A percentile compares a stretch with the other conserved stretches of the same genome.
These are phyloP conservation scores for Lophotis ruficrista DNA, from an alignment of 2,113 vertebrate genomes.

Conservation along the genomic window DNA sequence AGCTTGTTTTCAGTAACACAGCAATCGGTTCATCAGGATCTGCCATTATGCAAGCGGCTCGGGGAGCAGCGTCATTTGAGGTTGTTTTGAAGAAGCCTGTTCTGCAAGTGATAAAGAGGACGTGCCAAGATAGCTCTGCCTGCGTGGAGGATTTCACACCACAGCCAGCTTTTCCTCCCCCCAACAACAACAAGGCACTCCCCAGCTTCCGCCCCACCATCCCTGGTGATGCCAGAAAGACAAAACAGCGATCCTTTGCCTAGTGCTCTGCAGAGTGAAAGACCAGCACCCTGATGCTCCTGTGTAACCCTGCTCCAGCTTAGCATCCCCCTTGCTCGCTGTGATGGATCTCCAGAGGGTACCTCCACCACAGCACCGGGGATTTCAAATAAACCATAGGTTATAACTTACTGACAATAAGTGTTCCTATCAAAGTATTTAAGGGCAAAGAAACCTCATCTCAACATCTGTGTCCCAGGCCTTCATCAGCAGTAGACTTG, in stretches of 20 bases:
- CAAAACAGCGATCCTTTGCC: not conserved
- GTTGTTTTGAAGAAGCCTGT: conserved; percentile 57
- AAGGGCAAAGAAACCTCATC: not conserved
- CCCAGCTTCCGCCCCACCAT: not conserved
- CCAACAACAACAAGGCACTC: not conserved
- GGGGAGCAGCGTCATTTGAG: not conserved
- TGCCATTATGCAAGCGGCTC: conserved; percentile 56
- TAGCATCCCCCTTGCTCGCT: not conserved
- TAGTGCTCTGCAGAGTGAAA: not conserved
- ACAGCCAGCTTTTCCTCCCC: not conserved
- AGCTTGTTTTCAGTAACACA: conserved; percentile 50
- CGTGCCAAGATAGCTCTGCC: not conserved
- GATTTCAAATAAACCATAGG: not conserved
- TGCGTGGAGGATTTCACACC: not conserved
- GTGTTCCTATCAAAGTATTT: not conserved
- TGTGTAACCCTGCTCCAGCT: not conserved
- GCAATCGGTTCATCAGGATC: conserved; percentile 50
- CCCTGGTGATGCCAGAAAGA: not conserved
- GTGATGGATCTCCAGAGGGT: too few species aligned
- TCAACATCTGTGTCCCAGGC: not conserved
- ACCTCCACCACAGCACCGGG: not conserved
- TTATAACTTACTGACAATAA: not conserved
- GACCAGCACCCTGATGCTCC: rapidly evolving
- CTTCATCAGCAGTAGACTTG: not conserved
- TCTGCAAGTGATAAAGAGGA: conserved; percentile 45